Conservation (phyloP, 2,888 invertebrate species). For the Diogma glabrata region DNA sequence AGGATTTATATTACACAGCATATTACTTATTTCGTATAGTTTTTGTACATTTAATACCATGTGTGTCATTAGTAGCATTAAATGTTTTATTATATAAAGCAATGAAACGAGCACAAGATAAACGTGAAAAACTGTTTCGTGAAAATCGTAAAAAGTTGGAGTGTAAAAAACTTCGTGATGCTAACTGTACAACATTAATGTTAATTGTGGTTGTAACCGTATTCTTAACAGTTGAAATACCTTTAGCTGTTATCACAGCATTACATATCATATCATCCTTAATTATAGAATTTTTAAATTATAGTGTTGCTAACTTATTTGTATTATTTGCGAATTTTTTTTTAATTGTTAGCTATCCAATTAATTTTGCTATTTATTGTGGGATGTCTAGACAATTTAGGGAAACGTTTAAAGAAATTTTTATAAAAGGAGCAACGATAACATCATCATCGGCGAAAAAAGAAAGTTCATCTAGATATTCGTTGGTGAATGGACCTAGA, state of each 20-base stretch:
- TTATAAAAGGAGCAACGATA: constrained; percentile 41
- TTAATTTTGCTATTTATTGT: constrained; percentile 92
- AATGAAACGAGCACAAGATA: constrained; percentile 70
- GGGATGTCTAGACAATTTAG: constrained; percentile 92
- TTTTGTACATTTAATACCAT: constrained; percentile 86
- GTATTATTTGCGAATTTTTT: constrained; percentile 82
- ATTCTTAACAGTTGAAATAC: constrained; percentile 72
- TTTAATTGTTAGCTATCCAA: constrained; percentile 81
- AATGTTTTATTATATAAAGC: constrained; percentile 80
- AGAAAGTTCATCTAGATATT: constrained; percentile 64
- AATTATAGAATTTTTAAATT: constrained; percentile 60
- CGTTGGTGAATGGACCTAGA: constrained; percentile 68
- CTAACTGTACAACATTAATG: constrained; percentile 80
- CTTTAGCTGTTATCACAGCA: constrained; percentile 69
- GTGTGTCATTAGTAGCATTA: constrained; percentile 75
- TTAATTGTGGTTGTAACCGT: constrained; percentile 77
- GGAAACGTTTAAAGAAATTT: constrained; percentile 81
- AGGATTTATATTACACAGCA: constrained; percentile 67
- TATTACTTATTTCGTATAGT: constrained; percentile 79
- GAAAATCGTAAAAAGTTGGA: constrained; percentile 62
- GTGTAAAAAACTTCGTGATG: constrained; percentile 58
- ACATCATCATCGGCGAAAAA: constrained; percentile 44
- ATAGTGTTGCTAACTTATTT: constrained; percentile 63
- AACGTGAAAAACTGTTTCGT: constrained; percentile 63
- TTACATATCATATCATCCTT: constrained; percentile 72